phyloP scores from a whole-genome alignment of 2,888 invertebrate species.

The Polydrusus pterygomalis region DNA sequence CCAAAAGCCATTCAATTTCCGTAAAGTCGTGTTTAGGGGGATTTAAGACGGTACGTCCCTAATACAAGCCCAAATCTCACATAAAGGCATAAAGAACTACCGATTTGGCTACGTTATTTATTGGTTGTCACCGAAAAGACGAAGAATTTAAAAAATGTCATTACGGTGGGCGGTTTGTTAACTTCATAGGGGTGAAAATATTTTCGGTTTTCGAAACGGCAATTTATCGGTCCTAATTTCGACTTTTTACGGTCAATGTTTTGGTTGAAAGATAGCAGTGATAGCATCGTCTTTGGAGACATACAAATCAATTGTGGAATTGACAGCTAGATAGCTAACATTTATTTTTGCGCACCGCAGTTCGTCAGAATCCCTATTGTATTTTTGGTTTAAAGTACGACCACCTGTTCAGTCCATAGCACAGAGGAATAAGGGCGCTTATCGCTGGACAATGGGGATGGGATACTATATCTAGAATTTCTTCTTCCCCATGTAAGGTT shows the following conservation, averaged over 20 bases:
- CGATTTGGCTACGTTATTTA: slow-evolving; percentile 52
- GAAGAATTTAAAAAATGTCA: slow-evolving; percentile 55
- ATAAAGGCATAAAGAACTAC: slow-evolving; percentile 48
- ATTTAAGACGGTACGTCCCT: slow-evolving; percentile 24
- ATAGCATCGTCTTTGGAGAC: slow-evolving; percentile 39
- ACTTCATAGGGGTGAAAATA: slow-evolving; percentile 55
- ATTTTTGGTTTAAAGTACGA: too few species aligned
- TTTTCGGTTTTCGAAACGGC: slow-evolving; percentile 38
- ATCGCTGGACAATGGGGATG: too few species aligned
- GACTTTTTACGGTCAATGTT: slow-evolving; percentile 47
- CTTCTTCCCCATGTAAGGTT: too few species aligned
- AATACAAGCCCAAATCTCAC: slow-evolving; percentile 24
- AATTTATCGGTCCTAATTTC: slow-evolving; percentile 49
- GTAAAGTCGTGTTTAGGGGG: neutral
- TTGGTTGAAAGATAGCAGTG: slow-evolving; percentile 33
- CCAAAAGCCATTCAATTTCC: neutral
- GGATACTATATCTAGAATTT: too few species aligned
- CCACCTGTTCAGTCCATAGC: too few species aligned
- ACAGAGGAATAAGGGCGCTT: too few species aligned
- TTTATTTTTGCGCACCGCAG: too few species aligned
- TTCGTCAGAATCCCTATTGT: too few species aligned
- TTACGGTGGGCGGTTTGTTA: slow-evolving; percentile 56
- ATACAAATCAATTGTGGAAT: slow-evolving; percentile 12
- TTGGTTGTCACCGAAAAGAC: slow-evolving; percentile 53
- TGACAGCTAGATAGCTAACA: slow-evolving; percentile 3